A percentile compares a stretch with the other conserved stretches of the same genome.
Conservation (phyloP, 2,888 invertebrate genomes). For the Zonitis immaculata region DNA sequence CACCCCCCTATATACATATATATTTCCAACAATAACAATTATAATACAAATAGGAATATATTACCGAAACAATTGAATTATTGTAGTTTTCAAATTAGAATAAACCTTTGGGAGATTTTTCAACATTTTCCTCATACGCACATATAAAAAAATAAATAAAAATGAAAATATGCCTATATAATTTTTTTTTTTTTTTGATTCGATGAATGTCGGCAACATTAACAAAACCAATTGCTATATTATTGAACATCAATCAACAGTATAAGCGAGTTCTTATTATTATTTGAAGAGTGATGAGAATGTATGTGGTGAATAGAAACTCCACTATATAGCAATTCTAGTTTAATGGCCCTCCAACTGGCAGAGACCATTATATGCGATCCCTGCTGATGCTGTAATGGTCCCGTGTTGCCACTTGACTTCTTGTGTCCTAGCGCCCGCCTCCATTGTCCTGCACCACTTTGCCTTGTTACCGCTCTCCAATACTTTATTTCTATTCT, state of each 20-base stretch:
- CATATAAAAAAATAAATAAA: too few species aligned
- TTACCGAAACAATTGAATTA: not conserved
- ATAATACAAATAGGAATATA: not conserved
- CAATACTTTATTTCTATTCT: not conserved
- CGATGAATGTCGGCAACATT: conserved; percentile 13
- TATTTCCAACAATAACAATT: not conserved
- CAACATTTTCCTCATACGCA: too few species aligned
- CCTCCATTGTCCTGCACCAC: conserved; percentile 21
- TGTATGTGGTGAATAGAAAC: conserved; percentile 19
- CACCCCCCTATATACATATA: conserved; percentile 1
- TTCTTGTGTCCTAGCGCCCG: conserved; percentile 24
- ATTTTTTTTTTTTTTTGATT: not conserved
- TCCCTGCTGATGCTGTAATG: conserved; percentile 14
- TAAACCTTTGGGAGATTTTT: too few species aligned
- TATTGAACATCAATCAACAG: conserved; percentile 23
- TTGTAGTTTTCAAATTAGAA: too few species aligned
- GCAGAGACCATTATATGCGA: conserved; percentile 23
- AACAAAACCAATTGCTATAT: conserved; percentile 25
- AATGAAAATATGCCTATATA: not conserved
- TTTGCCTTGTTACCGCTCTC: conserved; percentile 18
- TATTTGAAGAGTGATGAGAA: conserved; percentile 7
- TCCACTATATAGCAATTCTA: conserved; percentile 8
- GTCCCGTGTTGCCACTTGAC: conserved; percentile 28
- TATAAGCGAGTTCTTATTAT: conserved; percentile 22
- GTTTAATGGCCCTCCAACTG: conserved; percentile 21